These are phyloP conservation scores for Eupithecia abbreviata DNA, from an alignment of 2,888 invertebrate species.

Conservation along the genomic window DNA sequence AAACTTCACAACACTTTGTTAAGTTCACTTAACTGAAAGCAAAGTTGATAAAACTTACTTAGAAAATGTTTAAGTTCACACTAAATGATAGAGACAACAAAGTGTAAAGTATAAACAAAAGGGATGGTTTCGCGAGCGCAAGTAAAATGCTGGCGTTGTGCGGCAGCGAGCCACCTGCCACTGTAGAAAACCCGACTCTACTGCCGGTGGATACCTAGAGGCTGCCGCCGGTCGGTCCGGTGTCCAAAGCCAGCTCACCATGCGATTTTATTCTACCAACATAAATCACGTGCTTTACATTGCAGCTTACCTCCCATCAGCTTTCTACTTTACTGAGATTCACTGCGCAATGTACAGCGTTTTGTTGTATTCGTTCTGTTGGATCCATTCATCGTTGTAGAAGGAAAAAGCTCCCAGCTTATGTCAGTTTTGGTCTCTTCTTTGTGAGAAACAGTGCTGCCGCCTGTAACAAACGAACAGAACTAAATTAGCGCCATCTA, in stretches of 20 bases:
- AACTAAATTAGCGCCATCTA: constrained; percentile 58
- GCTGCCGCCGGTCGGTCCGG: constrained; percentile 60
- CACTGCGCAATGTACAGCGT: constrained; percentile 53
- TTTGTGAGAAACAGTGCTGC: constrained; percentile 42
- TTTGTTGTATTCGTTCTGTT: background rate
- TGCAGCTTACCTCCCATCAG: constrained; percentile 26
- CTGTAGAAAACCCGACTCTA: constrained; percentile 74
- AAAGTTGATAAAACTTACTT: constrained; percentile 44
- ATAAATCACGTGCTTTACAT: constrained; percentile 39
- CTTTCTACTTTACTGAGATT: background rate
- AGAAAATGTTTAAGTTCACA: constrained; percentile 50
- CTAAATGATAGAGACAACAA: constrained; percentile 62
- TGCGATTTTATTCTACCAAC: constrained; percentile 28
- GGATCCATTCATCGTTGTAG: constrained; percentile 31
- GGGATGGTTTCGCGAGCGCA: constrained; percentile 72
- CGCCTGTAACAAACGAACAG: constrained; percentile 43
- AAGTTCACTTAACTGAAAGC: constrained; percentile 51
- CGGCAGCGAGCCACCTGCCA: constrained; percentile 76
- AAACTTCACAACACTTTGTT: constrained; percentile 76
- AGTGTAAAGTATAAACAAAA: constrained; percentile 74
- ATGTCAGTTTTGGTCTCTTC: constrained; percentile 36
- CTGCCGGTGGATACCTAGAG: constrained; percentile 64
- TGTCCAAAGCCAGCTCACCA: constrained; percentile 65
- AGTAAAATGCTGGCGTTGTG: constrained; percentile 56
- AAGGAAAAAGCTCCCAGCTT: constrained; percentile 54